Base-by-base conservation (phyloP, 1,140 invertebrate genomes). In the Lucilia cuprina region DNA sequence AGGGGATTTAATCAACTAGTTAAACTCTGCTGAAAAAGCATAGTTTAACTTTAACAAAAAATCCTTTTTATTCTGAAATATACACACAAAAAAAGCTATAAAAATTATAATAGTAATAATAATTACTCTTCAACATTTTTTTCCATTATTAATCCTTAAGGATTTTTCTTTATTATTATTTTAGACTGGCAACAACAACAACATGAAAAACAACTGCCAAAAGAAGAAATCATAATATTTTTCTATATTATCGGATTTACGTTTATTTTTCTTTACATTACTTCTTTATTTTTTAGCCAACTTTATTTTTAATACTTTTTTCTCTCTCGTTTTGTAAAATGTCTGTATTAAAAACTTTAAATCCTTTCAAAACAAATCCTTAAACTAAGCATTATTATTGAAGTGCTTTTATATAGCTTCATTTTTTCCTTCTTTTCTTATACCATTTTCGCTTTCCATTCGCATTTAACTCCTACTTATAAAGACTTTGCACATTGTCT, bases 391-490 rank as follows among this genome's bases (percentile, higher is more conserved):
- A 35, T 34, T 75, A 30, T 30, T 75, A 75, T 30, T 34, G 74
- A 34, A 35, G 74, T 30, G 74, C 25, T 60, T 60, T 60, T 60
- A 60, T 41, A 10, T 60, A 14, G n/a, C 14, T 17, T 60, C 14
- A n/a, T 60, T 17, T 60, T 60, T 60, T 60, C 14, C 5, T 60
- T 17, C 14, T 17, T 14, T 60, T n/a, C 5, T n/a, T 60, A 5
- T n/a, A 12, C 50, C 12, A 14, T 17, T 60, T 17, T 60, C 13
- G 14, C 14, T 60, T 60, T 60, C 14, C 55, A n/a, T 60, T 60
- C 55, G 55, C 55, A 60, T 60, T 60, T 60, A 60, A n/a, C 55
- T 60, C 55, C 55, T 60, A 60, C 55, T 60, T 60, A 60, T n/a
- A 60, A 14, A 60, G 55, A 60, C 55, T 60, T 60, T 60, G 55